A percentile compares a stretch with the other conserved stretches of the same genome.
Conservation (phyloP, 1,140 invertebrate genomes). For the Zaprionus lachaisei region DNA sequence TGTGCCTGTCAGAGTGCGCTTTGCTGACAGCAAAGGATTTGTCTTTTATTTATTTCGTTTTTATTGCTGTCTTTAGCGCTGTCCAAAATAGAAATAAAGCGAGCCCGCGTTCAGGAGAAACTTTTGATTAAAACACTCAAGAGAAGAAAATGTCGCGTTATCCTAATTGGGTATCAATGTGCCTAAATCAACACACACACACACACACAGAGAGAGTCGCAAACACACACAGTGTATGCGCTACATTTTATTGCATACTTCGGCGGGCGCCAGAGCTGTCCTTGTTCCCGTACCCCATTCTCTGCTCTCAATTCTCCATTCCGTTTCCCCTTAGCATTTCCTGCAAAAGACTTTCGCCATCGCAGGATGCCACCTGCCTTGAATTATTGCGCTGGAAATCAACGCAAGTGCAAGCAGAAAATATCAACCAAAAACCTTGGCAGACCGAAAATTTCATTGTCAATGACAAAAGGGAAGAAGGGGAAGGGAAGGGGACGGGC, state of each 20-base stretch:
- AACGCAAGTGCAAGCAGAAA: constrained; percentile 37
- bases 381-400: constrained; percentile 51
- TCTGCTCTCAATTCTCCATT: neutral
- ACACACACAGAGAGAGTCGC: neutral
- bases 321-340: constrained; percentile 54
- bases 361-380: constrained; percentile 35
- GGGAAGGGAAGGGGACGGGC: neutral
- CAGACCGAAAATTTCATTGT: constrained; percentile 70
- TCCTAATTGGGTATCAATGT: constrained; percentile 82
- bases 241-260: constrained; percentile 81
- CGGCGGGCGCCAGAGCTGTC: constrained; percentile 19
- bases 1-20: constrained; percentile 21
- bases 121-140: constrained; percentile 78
- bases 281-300: neutral
- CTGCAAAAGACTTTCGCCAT: constrained; percentile 53
- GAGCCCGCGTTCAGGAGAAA: constrained; percentile 30
- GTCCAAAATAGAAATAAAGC: constrained; percentile 9
- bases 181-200: constrained; percentile 66
- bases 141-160: constrained; percentile 70
- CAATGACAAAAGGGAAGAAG: constrained; percentile 37
- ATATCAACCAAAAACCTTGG: constrained; percentile 48
- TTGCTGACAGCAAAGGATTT: constrained; percentile 72
- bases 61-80: constrained; percentile 63
- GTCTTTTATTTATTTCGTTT: constrained; percentile 73
- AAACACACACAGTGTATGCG: constrained; percentile 42